Percentiles rank a stretch among this genome's conserved stretches.
Evolutionary conservation across 2,113 vertebrate genomes (phyloP).

Genomic region (Nesospiza acunhae): DNA sequence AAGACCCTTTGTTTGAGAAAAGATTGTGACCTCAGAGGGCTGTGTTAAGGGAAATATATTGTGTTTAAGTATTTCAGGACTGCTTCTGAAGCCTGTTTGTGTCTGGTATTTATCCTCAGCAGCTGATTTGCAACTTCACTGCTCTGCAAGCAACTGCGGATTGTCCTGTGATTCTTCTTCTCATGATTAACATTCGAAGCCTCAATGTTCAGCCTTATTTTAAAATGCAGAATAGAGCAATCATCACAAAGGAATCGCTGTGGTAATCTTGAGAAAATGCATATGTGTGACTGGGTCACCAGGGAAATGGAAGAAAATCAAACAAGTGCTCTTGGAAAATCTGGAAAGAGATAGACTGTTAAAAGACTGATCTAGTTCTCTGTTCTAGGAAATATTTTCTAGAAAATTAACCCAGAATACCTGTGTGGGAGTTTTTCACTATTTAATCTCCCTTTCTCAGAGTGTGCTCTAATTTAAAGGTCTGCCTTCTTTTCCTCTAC

Average conservation of each 20-base stretch:
- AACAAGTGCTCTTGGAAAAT: neutral
- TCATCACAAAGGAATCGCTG: neutral
- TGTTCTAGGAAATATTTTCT: neutral
- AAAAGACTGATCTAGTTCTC: neutral
- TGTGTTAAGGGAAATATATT: neutral
- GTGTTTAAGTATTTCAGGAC: neutral
- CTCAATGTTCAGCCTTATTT: neutral
- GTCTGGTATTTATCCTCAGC: slow-evolving; percentile 7
- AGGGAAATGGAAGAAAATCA: neutral
- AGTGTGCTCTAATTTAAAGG: neutral
- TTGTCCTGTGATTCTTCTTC: neutral
- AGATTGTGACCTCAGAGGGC: neutral
- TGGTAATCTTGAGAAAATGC: slow-evolving; percentile 18
- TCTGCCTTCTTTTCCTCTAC: neutral
- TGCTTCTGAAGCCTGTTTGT: neutral
- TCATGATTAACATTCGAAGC: neutral
- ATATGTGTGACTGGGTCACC: neutral
- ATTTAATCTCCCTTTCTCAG: neutral
- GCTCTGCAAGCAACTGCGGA: neutral
- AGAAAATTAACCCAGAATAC: neutral
- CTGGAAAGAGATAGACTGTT: neutral
- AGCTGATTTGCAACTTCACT: neutral
- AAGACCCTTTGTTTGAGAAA: neutral
- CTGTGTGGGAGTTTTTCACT: neutral
- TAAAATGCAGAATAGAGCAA: neutral